A percentile compares a stretch with the other conserved stretches of the same genome.
Evolutionary conservation across 2,888 invertebrate species (phyloP).

Genomic region (Aphodius granarius): DNA sequence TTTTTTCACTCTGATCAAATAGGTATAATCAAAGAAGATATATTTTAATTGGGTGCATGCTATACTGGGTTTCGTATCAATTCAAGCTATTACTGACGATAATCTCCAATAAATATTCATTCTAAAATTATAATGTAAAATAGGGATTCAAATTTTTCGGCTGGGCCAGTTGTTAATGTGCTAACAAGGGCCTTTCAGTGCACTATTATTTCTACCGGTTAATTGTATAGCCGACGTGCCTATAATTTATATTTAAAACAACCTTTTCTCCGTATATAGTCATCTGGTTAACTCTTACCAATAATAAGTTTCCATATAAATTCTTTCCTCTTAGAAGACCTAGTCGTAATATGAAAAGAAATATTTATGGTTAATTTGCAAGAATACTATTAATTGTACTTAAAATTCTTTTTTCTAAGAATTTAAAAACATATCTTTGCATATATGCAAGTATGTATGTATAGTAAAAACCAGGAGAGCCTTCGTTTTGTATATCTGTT

Average conservation of each 20-base stretch:
- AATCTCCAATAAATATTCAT: background rate
- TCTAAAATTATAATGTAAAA: background rate
- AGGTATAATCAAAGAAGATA: background rate
- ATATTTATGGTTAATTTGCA: no score
- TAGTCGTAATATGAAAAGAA: no score
- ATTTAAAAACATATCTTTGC: background rate
- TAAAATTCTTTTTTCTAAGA: background rate
- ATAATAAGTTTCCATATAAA: no score
- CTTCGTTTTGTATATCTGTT: no score
- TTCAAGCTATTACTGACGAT: background rate
- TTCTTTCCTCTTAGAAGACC: no score
- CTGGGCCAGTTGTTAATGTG: background rate
- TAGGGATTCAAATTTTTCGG: background rate
- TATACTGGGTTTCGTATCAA: background rate
- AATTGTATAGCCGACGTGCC: background rate
- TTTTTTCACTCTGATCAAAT: background rate
- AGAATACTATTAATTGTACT: background rate
- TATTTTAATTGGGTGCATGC: background rate
- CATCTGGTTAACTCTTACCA: no score
- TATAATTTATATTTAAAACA: background rate
- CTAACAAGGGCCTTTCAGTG: background rate
- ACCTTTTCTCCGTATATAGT: background rate
- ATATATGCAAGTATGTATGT: no score
- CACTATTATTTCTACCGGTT: background rate
- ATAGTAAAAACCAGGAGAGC: no score